These are phyloP conservation scores for Amiota mariae DNA, from an alignment of 2,888 invertebrate species.

Conservation along the genomic window DNA sequence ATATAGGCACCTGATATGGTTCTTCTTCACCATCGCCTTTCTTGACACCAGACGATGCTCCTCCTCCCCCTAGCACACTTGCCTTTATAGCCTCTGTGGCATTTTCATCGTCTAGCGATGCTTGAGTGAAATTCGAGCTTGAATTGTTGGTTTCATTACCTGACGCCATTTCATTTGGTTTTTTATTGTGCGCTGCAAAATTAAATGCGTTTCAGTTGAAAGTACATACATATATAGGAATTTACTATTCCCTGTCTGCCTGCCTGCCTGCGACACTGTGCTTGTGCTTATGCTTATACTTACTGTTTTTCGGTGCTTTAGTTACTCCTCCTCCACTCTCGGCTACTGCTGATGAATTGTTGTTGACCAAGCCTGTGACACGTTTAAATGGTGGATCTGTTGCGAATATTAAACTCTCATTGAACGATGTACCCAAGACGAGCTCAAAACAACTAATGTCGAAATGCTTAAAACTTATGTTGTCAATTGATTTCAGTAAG, in stretches of 20 bases:
- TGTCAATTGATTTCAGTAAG: constrained; percentile 69
- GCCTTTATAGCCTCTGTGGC: constrained; percentile 15
- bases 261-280: background rate
- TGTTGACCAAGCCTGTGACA: constrained; percentile 38
- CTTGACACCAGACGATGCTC: constrained; percentile 30
- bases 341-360: constrained; percentile 32
- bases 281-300: background rate
- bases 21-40: constrained; percentile 41
- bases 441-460: constrained; percentile 72
- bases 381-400: constrained; percentile 62
- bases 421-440: constrained; percentile 70
- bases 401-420: constrained; percentile 68
- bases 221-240: background rate
- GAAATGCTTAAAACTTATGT: constrained; percentile 69
- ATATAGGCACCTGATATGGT: constrained; percentile 68
- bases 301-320: constrained; percentile 8
- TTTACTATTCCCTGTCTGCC: background rate
- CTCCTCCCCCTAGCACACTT: constrained; percentile 37
- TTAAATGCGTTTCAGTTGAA: constrained; percentile 7
- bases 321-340: constrained; percentile 2
- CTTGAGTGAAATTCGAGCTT: constrained; percentile 35
- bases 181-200: constrained; percentile 18
- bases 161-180: constrained; percentile 19
- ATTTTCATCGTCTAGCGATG: constrained; percentile 34
- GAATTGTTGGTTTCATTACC: background rate